Evolutionary conservation across 1,140 invertebrate species (phyloP), one percentile per base, ranked within the genome.

Genomic region (Bombus waltoni): DNA sequence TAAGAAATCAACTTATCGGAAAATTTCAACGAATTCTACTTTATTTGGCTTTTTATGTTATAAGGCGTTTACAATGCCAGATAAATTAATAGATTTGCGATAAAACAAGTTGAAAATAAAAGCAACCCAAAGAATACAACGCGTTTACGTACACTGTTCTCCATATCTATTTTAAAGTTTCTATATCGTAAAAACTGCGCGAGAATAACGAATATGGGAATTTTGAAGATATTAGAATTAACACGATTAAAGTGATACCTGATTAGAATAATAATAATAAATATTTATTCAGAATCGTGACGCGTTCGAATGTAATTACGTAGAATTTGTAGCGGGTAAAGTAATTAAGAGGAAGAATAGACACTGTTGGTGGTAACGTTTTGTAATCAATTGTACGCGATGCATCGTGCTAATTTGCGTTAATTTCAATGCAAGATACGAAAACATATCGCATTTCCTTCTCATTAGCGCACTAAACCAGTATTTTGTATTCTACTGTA

Each of bases 121-220:
- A 53, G 47, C 47, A 22, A 53, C 47, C 5, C 6, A 13, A 62
- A 13, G 59, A 13, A n/a, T 59, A n/a, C 8, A 10, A 28, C 10
- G 57, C 9, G 9, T 28, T 28, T 59, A 28, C 57, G 0, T 10
- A 3, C 3, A 5, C 1, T 13, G 28, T n/a, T 4, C 11, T n/a
- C 10, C 4, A 13, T 62, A 5, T n/a, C 2, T n/a, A 0, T n/a
- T n/a, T n/a, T 5, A 13, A 62, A 62, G 1, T 5, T n/a, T n/a
- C 3, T 13, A n/a, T 62, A 22, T 62, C 28, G 28, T 3, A 62
- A 5, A 5, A n/a, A 11, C 18, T 53, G 59, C 28, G 59, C 28
- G 59, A 62, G 59, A 62, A 13, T 35, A 25, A 70, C 5, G 3
- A 70, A 40, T 13, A 40, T 40, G 35, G 18, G 35, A 28, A 70